A percentile compares a stretch with the other conserved stretches of the same genome.
These are phyloP conservation scores for Drosophila subobscura DNA, from an alignment of 1,140 invertebrate species.

Conservation along the genomic window DNA sequence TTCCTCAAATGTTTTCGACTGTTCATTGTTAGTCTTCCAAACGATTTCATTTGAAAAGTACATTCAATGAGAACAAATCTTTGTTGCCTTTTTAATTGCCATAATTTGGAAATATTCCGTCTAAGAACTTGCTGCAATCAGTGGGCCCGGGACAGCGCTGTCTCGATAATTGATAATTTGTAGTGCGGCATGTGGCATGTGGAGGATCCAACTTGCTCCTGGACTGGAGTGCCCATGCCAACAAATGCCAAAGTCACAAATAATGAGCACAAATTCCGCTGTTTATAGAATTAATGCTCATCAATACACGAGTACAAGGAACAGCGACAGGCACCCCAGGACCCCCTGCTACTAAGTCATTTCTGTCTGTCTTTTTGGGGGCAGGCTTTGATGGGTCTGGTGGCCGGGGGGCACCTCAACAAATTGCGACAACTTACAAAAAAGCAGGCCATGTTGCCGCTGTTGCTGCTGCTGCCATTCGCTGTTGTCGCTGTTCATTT, in stretches of 20 bases:
- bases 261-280: conserved; percentile 60
- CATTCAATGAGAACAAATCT: no score
- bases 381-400: conserved; percentile 1
- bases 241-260: conserved; percentile 54
- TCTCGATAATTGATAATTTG: conserved; percentile 46
- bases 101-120: no score
- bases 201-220: conserved; percentile 1
- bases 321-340: conserved; percentile 7
- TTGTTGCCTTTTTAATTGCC: no score
- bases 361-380: conserved; percentile 16
- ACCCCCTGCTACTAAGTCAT: conserved; percentile 19
- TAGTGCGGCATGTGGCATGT: background rate
- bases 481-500: conserved; percentile 57
- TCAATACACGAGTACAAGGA: conserved; percentile 37
- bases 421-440: conserved; percentile 56
- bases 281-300: conserved; percentile 61
- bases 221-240: conserved; percentile 39
- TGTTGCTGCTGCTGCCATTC: conserved; percentile 6
- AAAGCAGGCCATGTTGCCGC: conserved; percentile 28
- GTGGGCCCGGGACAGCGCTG: conserved; percentile 24
- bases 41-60: no score
- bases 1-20: no score
- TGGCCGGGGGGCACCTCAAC: conserved; percentile 6
- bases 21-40: no score
- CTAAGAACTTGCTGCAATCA: conserved; percentile 7